These are phyloP conservation scores for Enteromius viviparus DNA, from an alignment of 2,797 vertebrate species.

Conservation along the genomic window DNA sequence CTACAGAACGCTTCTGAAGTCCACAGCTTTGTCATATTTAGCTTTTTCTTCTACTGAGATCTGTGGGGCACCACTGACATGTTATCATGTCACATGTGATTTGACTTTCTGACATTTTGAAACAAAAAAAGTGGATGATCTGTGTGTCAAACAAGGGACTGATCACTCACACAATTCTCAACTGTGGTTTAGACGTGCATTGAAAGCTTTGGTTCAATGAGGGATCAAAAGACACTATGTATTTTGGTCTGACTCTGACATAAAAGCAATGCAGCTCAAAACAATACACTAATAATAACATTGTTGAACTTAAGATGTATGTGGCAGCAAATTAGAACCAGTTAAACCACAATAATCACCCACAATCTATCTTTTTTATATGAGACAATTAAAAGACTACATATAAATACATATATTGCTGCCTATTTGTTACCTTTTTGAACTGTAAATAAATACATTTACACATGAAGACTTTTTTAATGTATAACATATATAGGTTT, in stretches of 20 bases:
- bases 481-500: too few species aligned
- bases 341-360: background rate
- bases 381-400: background rate
- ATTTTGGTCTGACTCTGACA: background rate
- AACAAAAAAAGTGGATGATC: background rate
- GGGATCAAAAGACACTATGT: background rate
- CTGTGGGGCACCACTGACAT: constrained; percentile 53
- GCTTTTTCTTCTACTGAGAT: constrained; percentile 71
- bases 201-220: background rate
- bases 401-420: background rate
- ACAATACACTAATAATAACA: background rate
- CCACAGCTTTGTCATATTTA: constrained; percentile 69
- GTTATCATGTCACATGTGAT: background rate
- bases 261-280: background rate
- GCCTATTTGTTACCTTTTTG: background rate
- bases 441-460: background rate
- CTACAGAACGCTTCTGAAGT: constrained; percentile 74
- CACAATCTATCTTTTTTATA: background rate
- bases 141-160: background rate
- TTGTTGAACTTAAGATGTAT: background rate
- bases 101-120: background rate
- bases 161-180: constrained; percentile 4
- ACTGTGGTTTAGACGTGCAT: background rate
- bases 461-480: too few species aligned
- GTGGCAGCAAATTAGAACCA: background rate